These are phyloP conservation scores for Gavia stellata DNA, from an alignment of 2,113 vertebrate genomes.

Conservation along the genomic window DNA sequence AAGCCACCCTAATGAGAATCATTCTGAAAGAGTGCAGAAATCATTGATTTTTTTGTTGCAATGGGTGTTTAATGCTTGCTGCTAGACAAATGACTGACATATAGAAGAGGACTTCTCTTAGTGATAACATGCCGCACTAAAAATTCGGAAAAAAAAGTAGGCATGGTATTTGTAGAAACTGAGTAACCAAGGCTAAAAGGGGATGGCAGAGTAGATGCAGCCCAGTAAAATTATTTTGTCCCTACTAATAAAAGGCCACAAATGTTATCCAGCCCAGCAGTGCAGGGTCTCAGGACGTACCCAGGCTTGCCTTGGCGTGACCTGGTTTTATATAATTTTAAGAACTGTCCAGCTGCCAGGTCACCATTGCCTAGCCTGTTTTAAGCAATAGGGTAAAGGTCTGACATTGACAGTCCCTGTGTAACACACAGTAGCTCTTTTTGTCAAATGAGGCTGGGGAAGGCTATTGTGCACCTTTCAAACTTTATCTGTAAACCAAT, in stretches of 20 bases:
- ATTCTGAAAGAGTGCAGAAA: background rate
- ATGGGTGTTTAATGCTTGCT: background rate
- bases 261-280: background rate
- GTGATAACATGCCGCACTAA: background rate
- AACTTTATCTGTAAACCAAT: background rate
- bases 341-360: background rate
- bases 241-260: background rate
- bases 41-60: background rate
- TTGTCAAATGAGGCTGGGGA: background rate
- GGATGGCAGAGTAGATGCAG: background rate
- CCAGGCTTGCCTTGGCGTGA: background rate
- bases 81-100: background rate
- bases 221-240: background rate
- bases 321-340: background rate
- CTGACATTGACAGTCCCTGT: background rate
- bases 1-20: background rate
- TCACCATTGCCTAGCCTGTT: background rate
- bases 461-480: background rate
- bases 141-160: background rate
- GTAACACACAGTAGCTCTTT: background rate
- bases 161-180: background rate
- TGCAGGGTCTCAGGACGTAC: background rate
- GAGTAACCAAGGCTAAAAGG: background rate
- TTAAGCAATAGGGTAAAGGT: background rate
- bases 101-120: background rate